Percentiles rank a stretch among this genome's conserved stretches.
Evolutionary conservation across 2,113 vertebrate genomes (phyloP).

Genomic region (Spermophilus dauricus): DNA sequence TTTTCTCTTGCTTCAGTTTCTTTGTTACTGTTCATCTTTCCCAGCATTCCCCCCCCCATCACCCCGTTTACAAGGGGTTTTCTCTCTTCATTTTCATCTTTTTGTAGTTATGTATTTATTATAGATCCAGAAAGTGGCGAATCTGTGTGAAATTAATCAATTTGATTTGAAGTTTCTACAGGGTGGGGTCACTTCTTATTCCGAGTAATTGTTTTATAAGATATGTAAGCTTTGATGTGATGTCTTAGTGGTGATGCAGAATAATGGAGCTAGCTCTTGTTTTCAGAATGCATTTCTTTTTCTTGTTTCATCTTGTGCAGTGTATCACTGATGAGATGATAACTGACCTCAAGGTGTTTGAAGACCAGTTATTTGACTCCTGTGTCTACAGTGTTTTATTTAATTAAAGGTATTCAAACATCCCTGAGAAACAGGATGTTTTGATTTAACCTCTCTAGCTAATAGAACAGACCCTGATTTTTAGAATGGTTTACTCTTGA

Average conservation of each 20-base stretch:
- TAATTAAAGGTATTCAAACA: background rate
- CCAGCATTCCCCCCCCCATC: background rate
- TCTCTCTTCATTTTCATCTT: background rate
- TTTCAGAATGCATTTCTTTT: background rate
- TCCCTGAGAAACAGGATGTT: background rate
- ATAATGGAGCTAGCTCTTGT: background rate
- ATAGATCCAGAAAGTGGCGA: background rate
- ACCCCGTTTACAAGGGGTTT: background rate
- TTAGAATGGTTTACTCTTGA: slow-evolving; percentile 24
- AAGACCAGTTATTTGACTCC: background rate
- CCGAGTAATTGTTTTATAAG: background rate
- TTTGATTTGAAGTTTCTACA: slow-evolving; percentile 6
- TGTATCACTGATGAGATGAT: background rate
- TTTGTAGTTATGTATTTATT: slow-evolving; percentile 48
- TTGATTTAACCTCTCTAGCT: slow-evolving; percentile 32
- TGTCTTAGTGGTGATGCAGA: background rate
- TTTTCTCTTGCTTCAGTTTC: slow-evolving; percentile 40
- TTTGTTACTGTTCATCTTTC: background rate
- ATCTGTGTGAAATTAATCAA: background rate
- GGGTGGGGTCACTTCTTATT: background rate
- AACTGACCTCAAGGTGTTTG: background rate
- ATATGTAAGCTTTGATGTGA: background rate
- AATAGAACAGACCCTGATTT: slow-evolving; percentile 51
- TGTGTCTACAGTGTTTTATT: background rate
- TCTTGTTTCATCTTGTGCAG: background rate